Percentiles rank a stretch among this genome's conserved stretches.
Evolutionary conservation across 2,888 invertebrate species (phyloP).

Genomic region (Boloria selene): DNA sequence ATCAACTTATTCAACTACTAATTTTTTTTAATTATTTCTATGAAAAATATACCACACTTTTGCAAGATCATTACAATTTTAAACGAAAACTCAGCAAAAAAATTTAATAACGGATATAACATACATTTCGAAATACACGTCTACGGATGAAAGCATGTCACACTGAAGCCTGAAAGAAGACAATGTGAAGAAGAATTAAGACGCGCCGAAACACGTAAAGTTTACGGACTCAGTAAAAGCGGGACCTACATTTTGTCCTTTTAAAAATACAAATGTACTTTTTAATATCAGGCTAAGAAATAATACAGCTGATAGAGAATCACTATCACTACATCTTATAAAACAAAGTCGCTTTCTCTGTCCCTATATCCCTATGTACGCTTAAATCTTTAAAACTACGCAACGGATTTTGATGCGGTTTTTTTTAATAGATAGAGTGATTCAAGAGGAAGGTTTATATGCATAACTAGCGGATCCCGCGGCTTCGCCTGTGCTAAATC

Average conservation of each 20-base stretch:
- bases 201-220: slow-evolving; percentile 18
- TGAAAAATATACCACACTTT: not conserved
- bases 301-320: no score
- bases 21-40: no score
- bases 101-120: slow-evolving; percentile 5
- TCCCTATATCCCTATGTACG: no score
- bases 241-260: slow-evolving; percentile 17
- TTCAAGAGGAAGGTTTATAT: no score
- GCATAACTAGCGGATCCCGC: no score
- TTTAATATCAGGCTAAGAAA: not conserved
- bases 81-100: slow-evolving; percentile 3
- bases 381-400: no score
- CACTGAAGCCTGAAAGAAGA: slow-evolving; percentile 12
- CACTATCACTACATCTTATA: no score
- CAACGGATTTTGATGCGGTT: no score
- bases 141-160: slow-evolving; percentile 10
- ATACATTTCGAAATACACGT: slow-evolving; percentile 4
- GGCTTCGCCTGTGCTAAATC: no score
- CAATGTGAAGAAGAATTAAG: slow-evolving; percentile 22
- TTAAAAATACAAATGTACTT: slow-evolving; percentile 7
- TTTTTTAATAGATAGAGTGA: no score
- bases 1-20: no score
- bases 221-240: slow-evolving; percentile 15
- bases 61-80: not conserved
- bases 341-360: no score